Evolutionary conservation across 2,797 vertebrate species (phyloP).

Genomic region (Enteromius trimaculatus): DNA sequence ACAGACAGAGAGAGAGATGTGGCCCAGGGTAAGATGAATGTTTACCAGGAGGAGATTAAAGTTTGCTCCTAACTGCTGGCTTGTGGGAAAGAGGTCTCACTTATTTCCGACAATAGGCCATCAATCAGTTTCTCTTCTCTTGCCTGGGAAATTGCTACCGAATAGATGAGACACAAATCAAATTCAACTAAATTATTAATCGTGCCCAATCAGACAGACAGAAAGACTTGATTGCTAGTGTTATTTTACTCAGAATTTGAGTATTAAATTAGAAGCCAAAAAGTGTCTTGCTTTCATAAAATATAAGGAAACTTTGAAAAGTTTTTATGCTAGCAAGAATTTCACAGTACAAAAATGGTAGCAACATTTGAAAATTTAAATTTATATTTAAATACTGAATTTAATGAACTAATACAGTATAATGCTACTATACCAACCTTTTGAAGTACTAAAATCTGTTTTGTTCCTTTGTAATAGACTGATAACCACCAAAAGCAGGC

Average conservation of each 20-base stretch:
- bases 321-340: neutral
- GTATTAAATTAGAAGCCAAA: constrained; percentile 8
- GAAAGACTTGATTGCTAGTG: constrained; percentile 35
- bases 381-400: no score
- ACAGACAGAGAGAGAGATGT: constrained; percentile 20
- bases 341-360: no score
- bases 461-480: no score
- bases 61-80: constrained; percentile 32
- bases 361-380: no score
- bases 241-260: neutral
- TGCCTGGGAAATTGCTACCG: constrained; percentile 33
- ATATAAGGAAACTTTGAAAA: constrained; percentile 5
- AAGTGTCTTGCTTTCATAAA: neutral
- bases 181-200: constrained; percentile 39
- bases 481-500: no score
- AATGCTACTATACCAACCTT: no score
- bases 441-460: no score
- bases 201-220: constrained; percentile 16
- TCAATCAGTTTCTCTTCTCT: constrained; percentile 49
- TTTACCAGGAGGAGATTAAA: constrained; percentile 46
- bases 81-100: constrained; percentile 36
- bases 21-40: constrained; percentile 58
- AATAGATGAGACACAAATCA: constrained; percentile 27
- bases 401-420: no score
- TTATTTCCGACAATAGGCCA: constrained; percentile 49